These are phyloP conservation scores for Hirtodrosophila trivittata DNA, from an alignment of 2,888 invertebrate genomes.

Conservation along the genomic window DNA sequence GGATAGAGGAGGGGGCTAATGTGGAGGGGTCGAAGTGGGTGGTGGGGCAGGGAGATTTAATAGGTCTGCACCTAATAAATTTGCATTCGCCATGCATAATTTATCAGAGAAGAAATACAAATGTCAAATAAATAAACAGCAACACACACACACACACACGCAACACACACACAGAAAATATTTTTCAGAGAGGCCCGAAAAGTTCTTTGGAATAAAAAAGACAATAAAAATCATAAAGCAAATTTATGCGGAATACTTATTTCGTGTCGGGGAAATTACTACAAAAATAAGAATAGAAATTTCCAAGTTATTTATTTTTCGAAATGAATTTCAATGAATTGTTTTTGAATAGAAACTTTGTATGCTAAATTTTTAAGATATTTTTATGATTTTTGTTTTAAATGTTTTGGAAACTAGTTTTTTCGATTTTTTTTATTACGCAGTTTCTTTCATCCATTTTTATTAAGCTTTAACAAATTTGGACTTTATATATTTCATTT, in stretches of 20 bases:
- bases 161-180: constrained; percentile 33
- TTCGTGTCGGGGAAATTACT: neutral
- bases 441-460: no score
- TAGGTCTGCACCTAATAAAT: constrained; percentile 71
- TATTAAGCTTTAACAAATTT: no score
- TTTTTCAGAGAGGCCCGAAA: constrained; percentile 17
- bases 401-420: no score
- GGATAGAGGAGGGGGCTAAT: neutral
- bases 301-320: neutral
- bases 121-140: constrained; percentile 47
- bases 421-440: no score
- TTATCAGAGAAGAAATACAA: constrained; percentile 47
- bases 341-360: neutral
- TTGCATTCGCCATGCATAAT: constrained; percentile 74
- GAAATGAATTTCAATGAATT: neutral
- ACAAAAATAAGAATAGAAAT: constrained; percentile 8
- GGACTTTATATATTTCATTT: no score
- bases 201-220: constrained; percentile 15
- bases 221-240: constrained; percentile 1
- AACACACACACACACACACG: constrained; percentile 49
- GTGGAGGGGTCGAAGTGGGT: no score
- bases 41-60: constrained; percentile 14
- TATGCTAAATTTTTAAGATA: neutral
- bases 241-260: constrained; percentile 2
- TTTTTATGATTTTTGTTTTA: constrained; percentile 1